Conservation (phyloP, 2,113 vertebrate genomes). For the Theristicus caerulescens region DNA sequence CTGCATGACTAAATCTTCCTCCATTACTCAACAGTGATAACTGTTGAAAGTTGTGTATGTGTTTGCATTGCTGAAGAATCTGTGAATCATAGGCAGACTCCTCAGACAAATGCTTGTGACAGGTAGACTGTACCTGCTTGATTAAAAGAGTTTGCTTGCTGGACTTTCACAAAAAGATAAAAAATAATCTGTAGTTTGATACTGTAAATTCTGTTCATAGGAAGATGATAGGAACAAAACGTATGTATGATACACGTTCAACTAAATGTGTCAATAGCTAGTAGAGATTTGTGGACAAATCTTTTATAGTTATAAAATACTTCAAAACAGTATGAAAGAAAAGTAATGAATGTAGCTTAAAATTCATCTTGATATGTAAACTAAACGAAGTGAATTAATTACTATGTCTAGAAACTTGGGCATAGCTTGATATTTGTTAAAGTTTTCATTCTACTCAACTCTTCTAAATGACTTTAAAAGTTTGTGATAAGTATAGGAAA, state of each 20-base stretch:
- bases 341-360: background rate
- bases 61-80: background rate
- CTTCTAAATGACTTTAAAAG: background rate
- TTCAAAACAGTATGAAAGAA: background rate
- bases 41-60: background rate
- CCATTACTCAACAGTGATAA: background rate
- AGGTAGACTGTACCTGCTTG: background rate
- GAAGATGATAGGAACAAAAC: background rate
- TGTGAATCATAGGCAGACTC: background rate
- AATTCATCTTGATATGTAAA: background rate
- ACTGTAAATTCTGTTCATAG: background rate
- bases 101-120: background rate
- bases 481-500: background rate
- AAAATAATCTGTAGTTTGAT: background rate
- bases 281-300: background rate
- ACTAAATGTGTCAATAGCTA: background rate
- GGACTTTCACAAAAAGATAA: background rate
- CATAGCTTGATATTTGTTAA: background rate
- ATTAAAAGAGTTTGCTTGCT: background rate
- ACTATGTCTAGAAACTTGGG: background rate
- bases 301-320: background rate
- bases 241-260: background rate
- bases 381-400: background rate
- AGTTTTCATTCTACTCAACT: background rate
- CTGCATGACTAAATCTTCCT: background rate